Evolutionary conservation across 2,888 invertebrate species (phyloP).

Genomic region (Zygothrica quintamaculata): DNA sequence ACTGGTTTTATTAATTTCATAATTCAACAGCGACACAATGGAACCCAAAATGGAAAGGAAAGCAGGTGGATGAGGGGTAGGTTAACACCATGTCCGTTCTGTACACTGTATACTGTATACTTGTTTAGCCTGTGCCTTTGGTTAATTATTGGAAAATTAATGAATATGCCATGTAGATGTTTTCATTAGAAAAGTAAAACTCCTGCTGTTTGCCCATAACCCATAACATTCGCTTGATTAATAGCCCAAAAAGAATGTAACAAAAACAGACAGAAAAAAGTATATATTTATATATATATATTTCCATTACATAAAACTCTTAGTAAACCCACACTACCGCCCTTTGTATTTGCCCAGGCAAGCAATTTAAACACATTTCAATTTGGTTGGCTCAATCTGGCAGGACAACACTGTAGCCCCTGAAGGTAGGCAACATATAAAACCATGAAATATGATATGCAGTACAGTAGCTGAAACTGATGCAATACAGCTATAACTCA

Average conservation of each 20-base stretch:
- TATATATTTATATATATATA: no score
- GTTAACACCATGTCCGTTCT: neutral
- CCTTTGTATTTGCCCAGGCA: slow-evolving; percentile 2
- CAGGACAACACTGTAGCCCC: slow-evolving; percentile 31
- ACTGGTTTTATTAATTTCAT: slow-evolving; percentile 79
- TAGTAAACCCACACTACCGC: no score
- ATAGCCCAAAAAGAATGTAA: slow-evolving; percentile 33
- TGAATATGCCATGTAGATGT: slow-evolving; percentile 71
- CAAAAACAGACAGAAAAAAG: no score
- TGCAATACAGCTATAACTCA: neutral
- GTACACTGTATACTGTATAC: slow-evolving; percentile 14
- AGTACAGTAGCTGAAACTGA: slow-evolving; percentile 27
- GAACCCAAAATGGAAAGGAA: slow-evolving; percentile 9
- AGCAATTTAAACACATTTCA: slow-evolving; percentile 37
- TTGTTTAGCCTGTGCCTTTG: neutral
- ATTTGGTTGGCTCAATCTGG: slow-evolving; percentile 32
- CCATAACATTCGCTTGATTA: slow-evolving; percentile 50
- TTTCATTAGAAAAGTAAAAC: slow-evolving; percentile 50
- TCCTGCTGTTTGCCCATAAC: slow-evolving; percentile 4
- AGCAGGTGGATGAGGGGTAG: neutral
- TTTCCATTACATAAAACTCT: slow-evolving; percentile 37
- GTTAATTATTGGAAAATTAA: slow-evolving; percentile 80
- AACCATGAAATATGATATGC: slow-evolving; percentile 53
- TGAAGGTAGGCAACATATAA: slow-evolving; percentile 47
- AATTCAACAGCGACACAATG: slow-evolving; percentile 65